Conservation (phyloP, 2,797 vertebrate species). For the Lerista edwardsae region DNA sequence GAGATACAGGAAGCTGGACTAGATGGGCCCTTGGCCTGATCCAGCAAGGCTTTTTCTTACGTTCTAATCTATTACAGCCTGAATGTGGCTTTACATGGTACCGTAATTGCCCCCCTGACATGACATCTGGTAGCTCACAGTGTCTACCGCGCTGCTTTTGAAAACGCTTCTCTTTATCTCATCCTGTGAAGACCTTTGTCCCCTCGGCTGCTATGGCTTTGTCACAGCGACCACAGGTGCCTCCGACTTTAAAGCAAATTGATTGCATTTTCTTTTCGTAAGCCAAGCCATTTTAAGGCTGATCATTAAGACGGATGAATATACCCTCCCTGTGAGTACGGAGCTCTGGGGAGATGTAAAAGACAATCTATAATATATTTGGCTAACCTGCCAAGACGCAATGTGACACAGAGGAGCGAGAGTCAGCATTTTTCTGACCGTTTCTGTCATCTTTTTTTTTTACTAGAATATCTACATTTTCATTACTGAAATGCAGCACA, state of each 20-base stretch:
- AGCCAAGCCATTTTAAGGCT: conserved; percentile 11
- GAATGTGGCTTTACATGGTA: background rate
- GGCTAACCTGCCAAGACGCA: conserved; percentile 34
- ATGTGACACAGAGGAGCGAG: conserved; percentile 1
- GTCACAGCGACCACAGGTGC: background rate
- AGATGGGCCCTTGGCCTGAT: no score
- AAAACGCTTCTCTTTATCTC: background rate
- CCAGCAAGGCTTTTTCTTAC: no score
- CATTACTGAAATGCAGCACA: conserved; percentile 29
- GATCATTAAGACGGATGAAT: conserved; percentile 43
- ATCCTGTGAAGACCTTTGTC: background rate
- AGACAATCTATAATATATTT: conserved; percentile 44
- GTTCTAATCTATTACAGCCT: background rate
- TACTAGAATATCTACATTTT: conserved; percentile 15
- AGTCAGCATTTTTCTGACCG: conserved; percentile 20
- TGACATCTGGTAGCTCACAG: background rate
- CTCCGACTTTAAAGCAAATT: conserved; percentile 30
- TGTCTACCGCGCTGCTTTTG: background rate
- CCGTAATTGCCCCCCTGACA: background rate
- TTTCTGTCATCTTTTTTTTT: background rate
- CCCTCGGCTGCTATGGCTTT: background rate
- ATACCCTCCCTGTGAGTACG: conserved; percentile 18
- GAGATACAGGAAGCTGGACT: no score
- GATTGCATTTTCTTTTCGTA: conserved; percentile 41
- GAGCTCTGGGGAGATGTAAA: conserved; percentile 27